phyloP scores from a whole-genome alignment of 2,113 vertebrate species.

The Thermophis baileyi region DNA sequence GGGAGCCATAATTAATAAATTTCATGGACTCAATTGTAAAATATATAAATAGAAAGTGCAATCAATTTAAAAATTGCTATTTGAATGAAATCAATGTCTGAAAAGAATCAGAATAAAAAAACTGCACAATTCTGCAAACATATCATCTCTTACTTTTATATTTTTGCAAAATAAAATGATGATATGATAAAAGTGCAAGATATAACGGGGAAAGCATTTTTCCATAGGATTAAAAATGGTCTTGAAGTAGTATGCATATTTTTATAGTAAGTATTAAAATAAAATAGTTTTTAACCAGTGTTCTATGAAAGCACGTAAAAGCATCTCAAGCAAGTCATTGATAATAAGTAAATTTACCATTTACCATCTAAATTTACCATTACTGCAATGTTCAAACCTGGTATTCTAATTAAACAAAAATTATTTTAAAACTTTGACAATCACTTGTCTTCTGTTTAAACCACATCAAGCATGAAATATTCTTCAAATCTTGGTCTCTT shows the following conservation, averaged over 20 bases:
- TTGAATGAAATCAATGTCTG: background rate
- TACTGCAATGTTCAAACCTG: background rate
- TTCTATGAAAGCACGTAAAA: background rate
- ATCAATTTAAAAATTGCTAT: background rate
- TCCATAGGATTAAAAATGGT: background rate
- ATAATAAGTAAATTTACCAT: background rate
- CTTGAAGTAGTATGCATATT: background rate
- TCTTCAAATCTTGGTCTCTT: background rate
- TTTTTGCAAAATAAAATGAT: background rate
- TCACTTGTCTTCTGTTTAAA: background rate
- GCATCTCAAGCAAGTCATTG: background rate
- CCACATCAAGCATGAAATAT: background rate
- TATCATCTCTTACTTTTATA: background rate
- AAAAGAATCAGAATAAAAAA: background rate
- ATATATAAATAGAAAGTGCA: background rate
- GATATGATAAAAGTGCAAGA: background rate
- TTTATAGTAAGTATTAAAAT: background rate
- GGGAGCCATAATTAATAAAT: background rate
- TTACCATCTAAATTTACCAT: background rate
- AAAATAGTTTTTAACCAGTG: background rate
- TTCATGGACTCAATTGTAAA: background rate
- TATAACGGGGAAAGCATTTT: background rate
- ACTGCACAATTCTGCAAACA: background rate
- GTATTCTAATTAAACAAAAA: slow-evolving; percentile 17
- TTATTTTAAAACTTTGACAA: slow-evolving; percentile 3